Conservation (phyloP, 2,888 invertebrate genomes). For the Pycnomerus fuliginosus region DNA sequence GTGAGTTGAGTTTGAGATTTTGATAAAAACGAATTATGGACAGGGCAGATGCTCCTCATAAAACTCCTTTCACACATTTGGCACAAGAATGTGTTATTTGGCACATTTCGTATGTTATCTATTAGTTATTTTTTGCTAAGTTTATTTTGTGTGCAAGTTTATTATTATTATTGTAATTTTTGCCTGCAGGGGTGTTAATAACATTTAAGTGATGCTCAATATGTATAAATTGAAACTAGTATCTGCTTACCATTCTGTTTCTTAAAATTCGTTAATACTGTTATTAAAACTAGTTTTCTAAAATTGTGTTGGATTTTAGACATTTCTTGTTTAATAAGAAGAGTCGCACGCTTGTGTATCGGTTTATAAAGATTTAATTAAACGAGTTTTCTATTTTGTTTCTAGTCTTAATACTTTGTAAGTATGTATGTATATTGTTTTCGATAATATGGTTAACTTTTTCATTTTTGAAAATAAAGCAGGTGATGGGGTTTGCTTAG, state of each 20-base stretch:
- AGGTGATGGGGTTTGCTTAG: constrained; percentile 45
- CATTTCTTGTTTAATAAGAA: no score
- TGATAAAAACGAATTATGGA: no score
- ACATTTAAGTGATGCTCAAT: constrained; percentile 34
- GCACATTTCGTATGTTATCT: constrained; percentile 25
- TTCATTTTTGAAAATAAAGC: constrained; percentile 34
- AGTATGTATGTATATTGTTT: constrained; percentile 34
- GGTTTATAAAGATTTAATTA: constrained; percentile 31
- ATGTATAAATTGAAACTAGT: constrained; percentile 23
- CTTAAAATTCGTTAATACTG: not conserved
- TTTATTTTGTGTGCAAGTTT: constrained; percentile 49
- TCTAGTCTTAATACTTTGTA: constrained; percentile 43
- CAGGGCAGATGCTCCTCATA: no score
- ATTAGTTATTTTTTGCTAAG: constrained; percentile 32
- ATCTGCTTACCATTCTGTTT: not conserved
- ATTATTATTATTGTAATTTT: constrained; percentile 38
- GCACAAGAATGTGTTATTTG: constrained; percentile 39
- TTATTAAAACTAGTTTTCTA: constrained; percentile 2
- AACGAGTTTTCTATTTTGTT: constrained; percentile 28
- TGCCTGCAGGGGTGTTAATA: constrained; percentile 47
- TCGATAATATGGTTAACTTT: constrained; percentile 36
- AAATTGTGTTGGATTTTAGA: constrained; percentile 33
- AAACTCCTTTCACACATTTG: constrained; percentile 1
- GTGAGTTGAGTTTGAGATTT: no score
- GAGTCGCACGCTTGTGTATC: constrained; percentile 28